Base-by-base conservation (phyloP, 2,113 vertebrate genomes). In the Micronycteris hirsuta region DNA sequence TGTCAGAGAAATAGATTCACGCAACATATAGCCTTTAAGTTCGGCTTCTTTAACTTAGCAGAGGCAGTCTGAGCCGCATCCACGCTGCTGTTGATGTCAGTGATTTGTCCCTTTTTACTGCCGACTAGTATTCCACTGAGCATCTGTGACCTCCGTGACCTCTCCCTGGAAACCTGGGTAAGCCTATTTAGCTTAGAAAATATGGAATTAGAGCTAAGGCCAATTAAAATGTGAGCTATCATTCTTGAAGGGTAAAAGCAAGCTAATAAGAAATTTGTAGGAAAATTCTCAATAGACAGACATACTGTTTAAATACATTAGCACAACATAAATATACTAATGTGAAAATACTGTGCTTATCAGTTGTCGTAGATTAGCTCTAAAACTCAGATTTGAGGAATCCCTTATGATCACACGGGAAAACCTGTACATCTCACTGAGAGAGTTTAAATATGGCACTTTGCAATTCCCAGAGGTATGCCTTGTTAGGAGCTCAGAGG, bases 391-490 rank as follows among this genome's bases (percentile, higher is more conserved):
- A 97, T 95, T 97, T 96, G 91, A 97, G 97, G 97, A 97, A 86
- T 98, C 97, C 96, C 97, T 97, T 65, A 97, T 96, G 96, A 96
- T 97, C 89, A 97, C 96, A 97, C 8, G 12, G 96, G 93, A 95
- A 98, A 97, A 97, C 96, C 96, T 97, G 89, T 47, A 86, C 68
- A 77, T 96, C 96, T 98, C 97, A 58, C 95, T 86, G 96, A 98
- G 97, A 94, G 97, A 91, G 89, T 97, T 96, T 96, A 97, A 98
- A 97, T 96, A 95, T 96, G 96, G 97, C 97, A 98, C 96, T 97
- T 95, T 93, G 97, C 96, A 96, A 97, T 96, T 96, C 97, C 96
- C 97, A 96, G 89, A 97, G 97, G 97, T 93, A 96, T n/a, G 88
- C 86, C 96, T 97, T 96, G 97, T 97, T 97, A 97, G 96, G 91